phyloP scores from a whole-genome alignment of 2,888 invertebrate genomes.

The Ophion obscuratus region DNA sequence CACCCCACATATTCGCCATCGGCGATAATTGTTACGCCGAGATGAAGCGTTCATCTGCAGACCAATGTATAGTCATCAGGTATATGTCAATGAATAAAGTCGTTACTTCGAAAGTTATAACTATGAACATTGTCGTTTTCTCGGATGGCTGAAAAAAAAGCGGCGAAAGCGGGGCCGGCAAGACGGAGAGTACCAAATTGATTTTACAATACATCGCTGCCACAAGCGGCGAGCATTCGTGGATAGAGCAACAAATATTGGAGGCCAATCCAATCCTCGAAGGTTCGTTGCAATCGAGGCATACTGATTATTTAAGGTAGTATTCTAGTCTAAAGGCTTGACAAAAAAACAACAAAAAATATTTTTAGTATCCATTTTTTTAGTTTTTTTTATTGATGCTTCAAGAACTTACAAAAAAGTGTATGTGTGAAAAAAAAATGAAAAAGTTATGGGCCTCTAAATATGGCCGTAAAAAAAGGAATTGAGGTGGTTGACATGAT shows the following conservation, averaged over 20 bases:
- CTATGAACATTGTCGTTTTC: neutral
- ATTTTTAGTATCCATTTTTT: neutral
- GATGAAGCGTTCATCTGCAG: slow-evolving; percentile 89
- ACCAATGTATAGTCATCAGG: slow-evolving; percentile 98
- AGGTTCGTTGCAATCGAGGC: slow-evolving; percentile 82
- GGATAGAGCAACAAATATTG: slow-evolving; percentile 98
- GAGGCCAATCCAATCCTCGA: slow-evolving; percentile 98
- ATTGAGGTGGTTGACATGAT: too few relatives aligned
- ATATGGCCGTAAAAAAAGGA: too few relatives aligned
- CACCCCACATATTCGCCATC: slow-evolving; percentile 98
- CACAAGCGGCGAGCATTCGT: slow-evolving; percentile 97
- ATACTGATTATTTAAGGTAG: neutral
- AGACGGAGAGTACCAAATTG: slow-evolving; percentile 97
- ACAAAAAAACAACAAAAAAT: neutral
- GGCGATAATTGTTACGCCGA: slow-evolving; percentile 95
- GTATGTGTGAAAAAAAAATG: too few relatives aligned
- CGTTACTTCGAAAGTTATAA: neutral
- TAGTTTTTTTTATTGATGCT: neutral
- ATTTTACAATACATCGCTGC: slow-evolving; percentile 97
- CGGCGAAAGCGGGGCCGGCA: slow-evolving; percentile 98
- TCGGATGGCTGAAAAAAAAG: slow-evolving; percentile 83
- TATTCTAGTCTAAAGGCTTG: too few relatives aligned
- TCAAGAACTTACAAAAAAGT: too few relatives aligned
- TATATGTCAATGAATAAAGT: slow-evolving; percentile 75
- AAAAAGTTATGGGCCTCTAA: too few relatives aligned